These are phyloP conservation scores for Saimiri boliviensis DNA, from an alignment of 2,113 vertebrate genomes.

Conservation along the genomic window DNA sequence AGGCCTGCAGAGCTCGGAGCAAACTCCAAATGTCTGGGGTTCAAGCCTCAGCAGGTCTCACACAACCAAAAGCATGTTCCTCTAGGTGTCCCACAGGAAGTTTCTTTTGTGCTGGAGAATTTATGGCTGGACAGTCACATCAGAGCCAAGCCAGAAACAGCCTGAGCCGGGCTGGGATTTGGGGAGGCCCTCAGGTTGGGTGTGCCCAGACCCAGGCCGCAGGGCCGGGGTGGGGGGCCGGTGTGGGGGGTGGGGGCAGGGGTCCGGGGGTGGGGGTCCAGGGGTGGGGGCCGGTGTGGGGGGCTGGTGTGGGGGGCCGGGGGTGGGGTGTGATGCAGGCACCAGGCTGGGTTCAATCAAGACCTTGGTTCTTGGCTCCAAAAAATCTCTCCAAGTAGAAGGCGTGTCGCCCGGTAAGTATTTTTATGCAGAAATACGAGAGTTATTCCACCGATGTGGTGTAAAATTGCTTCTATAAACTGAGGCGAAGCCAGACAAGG, in stretches of 20 bases:
- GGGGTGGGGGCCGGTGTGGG: no score
- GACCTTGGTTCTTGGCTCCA: not conserved
- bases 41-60: not conserved
- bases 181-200: not conserved
- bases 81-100: not conserved
- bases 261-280: no score
- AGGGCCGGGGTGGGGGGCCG: not conserved
- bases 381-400: not conserved
- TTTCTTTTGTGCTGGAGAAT: not conserved
- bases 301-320: not conserved
- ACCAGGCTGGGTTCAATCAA: not conserved
- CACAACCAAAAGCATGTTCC: accelerated
- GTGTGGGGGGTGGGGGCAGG: no score
- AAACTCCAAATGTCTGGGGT: accelerated
- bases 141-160: not conserved
- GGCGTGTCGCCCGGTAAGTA: not conserved
- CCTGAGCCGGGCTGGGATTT: not conserved
- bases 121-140: no score
- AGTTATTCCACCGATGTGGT: not conserved
- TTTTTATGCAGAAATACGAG: not conserved
- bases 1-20: no score
- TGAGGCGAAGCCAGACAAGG: not conserved
- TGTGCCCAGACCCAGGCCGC: not conserved
- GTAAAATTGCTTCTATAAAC: not conserved
- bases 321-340: no score